A percentile compares a stretch with the other conserved stretches of the same genome.
These are phyloP conservation scores for Leptopilina clavipes DNA, from an alignment of 1,140 invertebrate genomes.

Conservation along the genomic window DNA sequence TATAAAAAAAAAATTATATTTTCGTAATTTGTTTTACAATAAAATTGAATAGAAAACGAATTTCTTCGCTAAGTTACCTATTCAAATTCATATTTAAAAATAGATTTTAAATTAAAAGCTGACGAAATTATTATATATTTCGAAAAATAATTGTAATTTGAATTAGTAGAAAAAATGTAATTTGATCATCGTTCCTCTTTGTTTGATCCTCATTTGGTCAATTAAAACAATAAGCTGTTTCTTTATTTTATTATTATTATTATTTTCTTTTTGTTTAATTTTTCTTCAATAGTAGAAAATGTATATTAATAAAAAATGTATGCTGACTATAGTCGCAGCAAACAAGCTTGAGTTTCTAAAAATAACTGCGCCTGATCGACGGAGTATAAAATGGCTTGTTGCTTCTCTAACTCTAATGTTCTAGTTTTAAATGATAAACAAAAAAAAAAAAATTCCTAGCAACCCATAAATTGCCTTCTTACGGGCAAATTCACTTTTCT, in stretches of 20 bases:
- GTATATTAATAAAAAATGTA: conserved; percentile 37
- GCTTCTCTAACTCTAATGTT: conserved; percentile 43
- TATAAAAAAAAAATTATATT: too few species aligned
- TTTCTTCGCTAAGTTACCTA: too few species aligned
- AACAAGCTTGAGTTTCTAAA: conserved; percentile 47
- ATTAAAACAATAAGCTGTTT: conserved; percentile 45
- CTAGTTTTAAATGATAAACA: conserved; percentile 13
- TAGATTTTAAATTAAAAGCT: background rate
- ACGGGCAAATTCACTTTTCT: conserved; percentile 48
- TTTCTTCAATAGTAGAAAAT: conserved; percentile 45
- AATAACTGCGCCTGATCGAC: conserved; percentile 39
- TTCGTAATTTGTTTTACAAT: too few species aligned
- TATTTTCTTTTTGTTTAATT: conserved; percentile 37
- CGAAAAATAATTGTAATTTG: conserved; percentile 16
- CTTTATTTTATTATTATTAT: conserved; percentile 34
- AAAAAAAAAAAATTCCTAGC: conserved; percentile 8
- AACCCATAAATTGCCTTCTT: conserved; percentile 40
- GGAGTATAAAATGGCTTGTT: conserved; percentile 48
- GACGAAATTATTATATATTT: background rate
- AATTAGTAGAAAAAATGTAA: conserved; percentile 39
- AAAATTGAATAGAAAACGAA: too few species aligned
- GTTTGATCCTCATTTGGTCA: conserved; percentile 42
- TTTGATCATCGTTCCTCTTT: conserved; percentile 62
- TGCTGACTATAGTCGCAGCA: conserved; percentile 41
- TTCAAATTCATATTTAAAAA: too few species aligned